Conservation (phyloP, 2,113 vertebrate genomes). For the Odocoileus virginianus region DNA sequence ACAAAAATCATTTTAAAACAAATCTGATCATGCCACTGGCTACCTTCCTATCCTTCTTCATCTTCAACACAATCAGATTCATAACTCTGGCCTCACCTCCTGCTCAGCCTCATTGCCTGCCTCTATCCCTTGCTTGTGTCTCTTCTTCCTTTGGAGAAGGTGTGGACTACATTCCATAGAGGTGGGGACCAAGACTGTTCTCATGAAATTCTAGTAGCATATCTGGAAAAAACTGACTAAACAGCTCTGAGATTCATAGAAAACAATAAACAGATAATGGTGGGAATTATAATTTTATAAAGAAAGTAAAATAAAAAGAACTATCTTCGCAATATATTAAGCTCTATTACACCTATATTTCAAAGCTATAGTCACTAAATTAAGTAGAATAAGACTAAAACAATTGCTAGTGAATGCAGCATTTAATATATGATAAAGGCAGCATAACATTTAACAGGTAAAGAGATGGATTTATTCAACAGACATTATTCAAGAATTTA, state of each 20-base stretch:
- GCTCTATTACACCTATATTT: background rate
- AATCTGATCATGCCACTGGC: background rate
- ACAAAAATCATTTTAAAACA: background rate
- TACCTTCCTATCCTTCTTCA: background rate
- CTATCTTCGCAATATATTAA: background rate
- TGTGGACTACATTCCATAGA: background rate
- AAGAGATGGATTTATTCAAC: background rate
- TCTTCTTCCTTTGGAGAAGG: background rate
- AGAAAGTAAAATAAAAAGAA: background rate
- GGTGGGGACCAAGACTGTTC: background rate
- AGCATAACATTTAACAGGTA: background rate
- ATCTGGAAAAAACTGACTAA: background rate
- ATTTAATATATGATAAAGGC: background rate
- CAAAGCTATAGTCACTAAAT: background rate
- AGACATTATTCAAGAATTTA: background rate
- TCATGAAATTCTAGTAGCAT: background rate
- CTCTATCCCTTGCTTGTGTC: background rate
- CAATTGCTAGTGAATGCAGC: background rate
- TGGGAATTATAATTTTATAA: background rate
- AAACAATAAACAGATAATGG: background rate
- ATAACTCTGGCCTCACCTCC: background rate
- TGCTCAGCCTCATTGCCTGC: background rate
- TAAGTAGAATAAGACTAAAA: background rate
- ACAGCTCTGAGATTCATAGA: background rate
- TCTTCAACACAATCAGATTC: background rate